These are phyloP conservation scores for Hemithea aestivaria DNA, from an alignment of 2,888 invertebrate species.

Conservation along the genomic window DNA sequence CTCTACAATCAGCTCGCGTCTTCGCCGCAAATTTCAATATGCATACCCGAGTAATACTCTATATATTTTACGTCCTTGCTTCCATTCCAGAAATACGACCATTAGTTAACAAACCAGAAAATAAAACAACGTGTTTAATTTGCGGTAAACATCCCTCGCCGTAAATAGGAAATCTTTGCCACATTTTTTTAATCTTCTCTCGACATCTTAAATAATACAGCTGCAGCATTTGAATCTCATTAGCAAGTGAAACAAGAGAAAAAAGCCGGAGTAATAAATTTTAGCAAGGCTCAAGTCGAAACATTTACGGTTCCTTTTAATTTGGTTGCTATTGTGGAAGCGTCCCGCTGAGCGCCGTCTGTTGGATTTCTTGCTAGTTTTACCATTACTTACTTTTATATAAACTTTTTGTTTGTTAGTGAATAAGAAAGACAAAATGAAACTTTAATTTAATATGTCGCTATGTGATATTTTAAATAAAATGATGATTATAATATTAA, in stretches of 20 bases:
- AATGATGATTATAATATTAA: too few species aligned
- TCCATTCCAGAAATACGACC: slow-evolving; percentile 37
- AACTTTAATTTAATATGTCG: slow-evolving; percentile 38
- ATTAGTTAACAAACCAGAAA: slow-evolving; percentile 42
- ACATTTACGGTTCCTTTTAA: slow-evolving; percentile 77
- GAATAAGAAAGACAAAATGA: slow-evolving; percentile 59
- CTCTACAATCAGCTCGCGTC: slow-evolving; percentile 58
- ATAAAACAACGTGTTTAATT: slow-evolving; percentile 42
- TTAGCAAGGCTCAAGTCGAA: slow-evolving; percentile 75
- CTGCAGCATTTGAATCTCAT: slow-evolving; percentile 76
- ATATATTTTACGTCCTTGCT: slow-evolving; percentile 33
- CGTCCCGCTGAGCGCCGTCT: slow-evolving; percentile 69
- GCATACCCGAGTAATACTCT: slow-evolving; percentile 47
- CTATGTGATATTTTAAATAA: too few species aligned
- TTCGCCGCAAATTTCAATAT: slow-evolving; percentile 58
- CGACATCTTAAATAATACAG: slow-evolving; percentile 61
- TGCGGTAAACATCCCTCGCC: slow-evolving; percentile 37
- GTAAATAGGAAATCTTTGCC: slow-evolving; percentile 40
- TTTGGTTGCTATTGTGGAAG: slow-evolving; percentile 75
- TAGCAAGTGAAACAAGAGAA: slow-evolving; percentile 71
- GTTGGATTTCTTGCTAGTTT: slow-evolving; percentile 69
- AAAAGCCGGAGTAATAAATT: slow-evolving; percentile 73
- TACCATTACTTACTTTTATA: slow-evolving; percentile 64
- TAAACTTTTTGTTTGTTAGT: slow-evolving; percentile 55
- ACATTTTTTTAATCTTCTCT: slow-evolving; percentile 55